Evolutionary conservation across 2,888 invertebrate species (phyloP).

Genomic region (Gortyna flavago): DNA sequence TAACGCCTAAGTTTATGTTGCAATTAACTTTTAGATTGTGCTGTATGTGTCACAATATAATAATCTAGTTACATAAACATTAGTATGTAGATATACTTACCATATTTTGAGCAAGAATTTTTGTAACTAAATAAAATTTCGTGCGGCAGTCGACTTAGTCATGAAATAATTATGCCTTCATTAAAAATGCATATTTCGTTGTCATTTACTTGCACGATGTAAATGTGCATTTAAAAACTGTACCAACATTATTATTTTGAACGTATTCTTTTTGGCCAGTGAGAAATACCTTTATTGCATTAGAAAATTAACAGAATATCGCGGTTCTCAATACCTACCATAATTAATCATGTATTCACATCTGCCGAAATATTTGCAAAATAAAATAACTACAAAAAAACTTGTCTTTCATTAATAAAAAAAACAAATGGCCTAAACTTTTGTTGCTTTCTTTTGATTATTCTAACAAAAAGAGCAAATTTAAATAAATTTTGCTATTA

Average conservation of each 20-base stretch:
- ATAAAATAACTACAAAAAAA: background rate
- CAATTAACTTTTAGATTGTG: constrained; percentile 26
- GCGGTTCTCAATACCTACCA: background rate
- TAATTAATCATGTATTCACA: constrained; percentile 8
- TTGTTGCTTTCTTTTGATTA: constrained; percentile 19
- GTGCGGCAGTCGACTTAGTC: background rate
- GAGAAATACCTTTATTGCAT: background rate
- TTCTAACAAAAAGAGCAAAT: constrained; percentile 29
- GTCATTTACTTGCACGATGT: background rate
- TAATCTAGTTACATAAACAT: constrained; percentile 26
- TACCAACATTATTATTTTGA: background rate
- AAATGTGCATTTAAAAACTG: background rate
- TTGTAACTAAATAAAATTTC: constrained; percentile 12
- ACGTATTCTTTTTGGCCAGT: background rate
- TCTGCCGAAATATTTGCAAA: constrained; percentile 3
- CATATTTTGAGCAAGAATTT: constrained; percentile 21
- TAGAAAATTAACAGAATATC: constrained; percentile 21
- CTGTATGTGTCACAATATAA: constrained; percentile 25
- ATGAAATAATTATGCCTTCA: background rate
- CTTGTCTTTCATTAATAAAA: background rate
- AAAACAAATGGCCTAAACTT: background rate
- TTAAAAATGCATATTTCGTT: constrained; percentile 3
- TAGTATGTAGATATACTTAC: constrained; percentile 14
- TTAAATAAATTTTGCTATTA: constrained; percentile 22
- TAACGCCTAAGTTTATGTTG: constrained; percentile 2